Conservation (phyloP, 2,797 vertebrate genomes). For the Moxostoma hubbsi region DNA sequence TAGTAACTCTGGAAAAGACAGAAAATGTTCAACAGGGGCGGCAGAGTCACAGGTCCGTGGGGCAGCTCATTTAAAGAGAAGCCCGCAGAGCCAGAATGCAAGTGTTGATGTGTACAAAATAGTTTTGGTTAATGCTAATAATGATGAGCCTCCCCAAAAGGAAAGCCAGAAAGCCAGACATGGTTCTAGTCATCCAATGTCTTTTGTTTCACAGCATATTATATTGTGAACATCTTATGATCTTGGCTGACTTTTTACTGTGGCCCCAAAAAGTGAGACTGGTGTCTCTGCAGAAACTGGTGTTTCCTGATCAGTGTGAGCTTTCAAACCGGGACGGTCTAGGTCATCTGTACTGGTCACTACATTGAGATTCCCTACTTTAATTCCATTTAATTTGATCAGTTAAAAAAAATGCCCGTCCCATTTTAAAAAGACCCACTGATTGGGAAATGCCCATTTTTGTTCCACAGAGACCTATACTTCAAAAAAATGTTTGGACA, state of each 20-base stretch:
- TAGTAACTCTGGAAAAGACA: conserved; percentile 47
- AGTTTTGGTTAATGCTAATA: conserved; percentile 42
- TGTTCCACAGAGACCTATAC: no score
- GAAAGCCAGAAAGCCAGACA: neutral
- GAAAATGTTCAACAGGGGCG: conserved; percentile 46
- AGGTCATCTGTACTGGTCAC: no score
- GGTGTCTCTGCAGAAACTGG: no score
- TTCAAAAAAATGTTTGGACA: no score
- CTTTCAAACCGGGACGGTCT: no score
- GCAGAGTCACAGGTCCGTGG: conserved; percentile 43
- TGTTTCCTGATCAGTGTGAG: no score
- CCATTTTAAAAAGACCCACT: no score
- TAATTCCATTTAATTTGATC: no score
- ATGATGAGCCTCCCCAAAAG: conserved; percentile 41
- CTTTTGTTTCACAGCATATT: neutral
- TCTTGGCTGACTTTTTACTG: neutral
- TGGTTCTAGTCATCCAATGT: neutral
- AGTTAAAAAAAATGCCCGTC: no score
- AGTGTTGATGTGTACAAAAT: conserved; percentile 31
- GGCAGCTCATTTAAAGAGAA: conserved; percentile 53
- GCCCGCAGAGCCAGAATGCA: conserved; percentile 19
- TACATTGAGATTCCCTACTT: no score
- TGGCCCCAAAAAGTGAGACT: no score
- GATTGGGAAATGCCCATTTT: no score
- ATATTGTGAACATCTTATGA: neutral